These are phyloP conservation scores for Enteromius viviparus DNA, from an alignment of 2,797 vertebrate species.

Conservation along the genomic window DNA sequence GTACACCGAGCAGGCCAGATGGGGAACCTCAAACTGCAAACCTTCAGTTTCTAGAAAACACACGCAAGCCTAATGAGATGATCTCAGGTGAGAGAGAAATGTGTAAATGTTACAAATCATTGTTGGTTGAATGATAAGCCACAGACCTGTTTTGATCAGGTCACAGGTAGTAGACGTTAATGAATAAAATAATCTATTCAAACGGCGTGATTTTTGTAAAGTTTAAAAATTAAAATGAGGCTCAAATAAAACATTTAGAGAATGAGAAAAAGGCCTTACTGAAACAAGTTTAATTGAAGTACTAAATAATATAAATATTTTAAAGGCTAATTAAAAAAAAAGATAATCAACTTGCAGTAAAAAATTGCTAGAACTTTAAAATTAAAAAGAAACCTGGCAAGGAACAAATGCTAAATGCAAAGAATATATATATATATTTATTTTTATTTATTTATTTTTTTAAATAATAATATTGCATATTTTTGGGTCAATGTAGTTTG, in stretches of 20 bases:
- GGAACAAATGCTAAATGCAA: no score
- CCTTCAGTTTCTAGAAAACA: slow-evolving; percentile 73
- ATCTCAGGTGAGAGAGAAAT: background rate
- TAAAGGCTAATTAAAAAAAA: no score
- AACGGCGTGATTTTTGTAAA: no score
- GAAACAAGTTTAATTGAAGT: no score
- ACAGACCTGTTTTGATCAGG: background rate
- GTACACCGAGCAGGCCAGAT: slow-evolving; percentile 94
- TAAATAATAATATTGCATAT: no score
- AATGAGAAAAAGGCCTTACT: background rate
- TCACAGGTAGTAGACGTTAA: background rate
- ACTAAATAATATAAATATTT: no score
- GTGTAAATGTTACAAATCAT: background rate
- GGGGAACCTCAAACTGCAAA: slow-evolving; percentile 86
- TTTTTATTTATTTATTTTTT: no score
- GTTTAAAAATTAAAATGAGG: background rate
- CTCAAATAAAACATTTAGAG: background rate
- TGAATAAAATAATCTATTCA: background rate
- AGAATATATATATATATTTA: no score
- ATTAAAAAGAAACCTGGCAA: no score
- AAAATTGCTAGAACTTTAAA: no score
- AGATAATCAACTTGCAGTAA: no score
- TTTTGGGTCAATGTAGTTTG: no score
- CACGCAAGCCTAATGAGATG: background rate
- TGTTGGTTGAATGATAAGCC: background rate